phyloP scores from a whole-genome alignment of 1,140 invertebrate species.

The Varroa destructor region DNA sequence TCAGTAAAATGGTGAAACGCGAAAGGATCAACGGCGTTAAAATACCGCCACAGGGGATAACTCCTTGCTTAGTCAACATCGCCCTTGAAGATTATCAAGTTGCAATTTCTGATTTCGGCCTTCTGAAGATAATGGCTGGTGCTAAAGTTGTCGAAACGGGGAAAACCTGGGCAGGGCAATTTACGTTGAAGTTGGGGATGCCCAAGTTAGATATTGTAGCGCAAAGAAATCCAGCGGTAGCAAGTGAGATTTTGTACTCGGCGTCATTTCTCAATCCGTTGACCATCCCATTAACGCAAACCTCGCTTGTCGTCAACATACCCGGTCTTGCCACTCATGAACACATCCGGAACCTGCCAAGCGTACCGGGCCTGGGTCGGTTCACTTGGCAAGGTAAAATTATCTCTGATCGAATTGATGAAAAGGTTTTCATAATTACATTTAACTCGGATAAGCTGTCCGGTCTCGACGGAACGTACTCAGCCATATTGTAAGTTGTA shows the following conservation, averaged over 20 bases:
- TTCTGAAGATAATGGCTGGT: constrained; percentile 18
- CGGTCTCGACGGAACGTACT: background rate
- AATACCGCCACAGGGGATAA: background rate
- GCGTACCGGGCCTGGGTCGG: background rate
- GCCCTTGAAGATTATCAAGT: constrained; percentile 1
- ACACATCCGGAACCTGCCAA: background rate
- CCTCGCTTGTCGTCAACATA: constrained; percentile 7
- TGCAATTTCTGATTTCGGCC: background rate
- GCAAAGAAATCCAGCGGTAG: background rate
- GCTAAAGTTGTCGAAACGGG: background rate
- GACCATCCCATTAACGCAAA: background rate
- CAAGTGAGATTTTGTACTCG: background rate
- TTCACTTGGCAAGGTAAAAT: constrained; percentile 11
- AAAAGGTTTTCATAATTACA: constrained; percentile 17
- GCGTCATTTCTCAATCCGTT: background rate
- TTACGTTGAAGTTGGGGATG: constrained; percentile 5
- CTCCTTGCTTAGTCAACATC: background rate
- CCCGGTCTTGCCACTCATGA: constrained; percentile 12
- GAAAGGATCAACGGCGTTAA: background rate
- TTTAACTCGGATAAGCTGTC: constrained; percentile 8
- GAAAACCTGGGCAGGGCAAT: constrained; percentile 25
- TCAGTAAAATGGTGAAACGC: constrained; percentile 20
- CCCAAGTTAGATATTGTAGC: background rate
- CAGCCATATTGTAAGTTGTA: background rate
- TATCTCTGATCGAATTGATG: background rate